A percentile compares a stretch with the other conserved stretches of the same genome.
phyloP scores from a whole-genome alignment of 1,140 invertebrate genomes.

The Hypsibius dujardini region DNA sequence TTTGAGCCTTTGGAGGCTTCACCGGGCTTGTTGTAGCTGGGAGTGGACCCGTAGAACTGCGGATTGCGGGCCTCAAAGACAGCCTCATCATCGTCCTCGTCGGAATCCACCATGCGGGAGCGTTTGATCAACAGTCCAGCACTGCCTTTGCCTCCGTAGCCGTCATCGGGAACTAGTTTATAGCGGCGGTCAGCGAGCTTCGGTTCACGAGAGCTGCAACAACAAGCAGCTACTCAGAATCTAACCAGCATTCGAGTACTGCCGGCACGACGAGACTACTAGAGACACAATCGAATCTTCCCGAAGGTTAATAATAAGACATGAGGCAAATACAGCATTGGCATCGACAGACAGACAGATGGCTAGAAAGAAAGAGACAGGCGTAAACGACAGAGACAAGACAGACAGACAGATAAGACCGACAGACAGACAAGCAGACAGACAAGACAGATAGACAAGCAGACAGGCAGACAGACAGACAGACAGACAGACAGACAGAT shows the following conservation, averaged over 20 bases:
- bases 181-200: not conserved
- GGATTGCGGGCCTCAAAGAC: not conserved
- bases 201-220: not conserved
- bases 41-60: not conserved
- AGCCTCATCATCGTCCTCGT: conserved; percentile 4
- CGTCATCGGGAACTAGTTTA: not conserved
- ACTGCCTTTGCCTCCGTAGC: not conserved
- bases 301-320: too few species aligned
- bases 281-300: too few species aligned
- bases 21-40: not conserved
- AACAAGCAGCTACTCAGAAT: not conserved
- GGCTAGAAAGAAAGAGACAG: too few species aligned
- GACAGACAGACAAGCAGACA: too few species aligned
- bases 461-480: too few species aligned
- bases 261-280: not conserved
- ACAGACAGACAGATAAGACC: too few species aligned
- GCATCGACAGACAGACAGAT: too few species aligned
- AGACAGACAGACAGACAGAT: too few species aligned
- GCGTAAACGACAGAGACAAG: too few species aligned
- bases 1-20: not conserved
- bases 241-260: not conserved
- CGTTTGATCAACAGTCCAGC: not conserved
- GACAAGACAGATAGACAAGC: too few species aligned
- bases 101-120: not conserved
- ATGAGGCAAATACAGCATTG: too few species aligned